Percentiles rank a stretch among this genome's conserved stretches.
These are phyloP conservation scores for Peromyscus polionotus DNA, from an alignment of 2,113 vertebrate genomes.

Conservation along the genomic window DNA sequence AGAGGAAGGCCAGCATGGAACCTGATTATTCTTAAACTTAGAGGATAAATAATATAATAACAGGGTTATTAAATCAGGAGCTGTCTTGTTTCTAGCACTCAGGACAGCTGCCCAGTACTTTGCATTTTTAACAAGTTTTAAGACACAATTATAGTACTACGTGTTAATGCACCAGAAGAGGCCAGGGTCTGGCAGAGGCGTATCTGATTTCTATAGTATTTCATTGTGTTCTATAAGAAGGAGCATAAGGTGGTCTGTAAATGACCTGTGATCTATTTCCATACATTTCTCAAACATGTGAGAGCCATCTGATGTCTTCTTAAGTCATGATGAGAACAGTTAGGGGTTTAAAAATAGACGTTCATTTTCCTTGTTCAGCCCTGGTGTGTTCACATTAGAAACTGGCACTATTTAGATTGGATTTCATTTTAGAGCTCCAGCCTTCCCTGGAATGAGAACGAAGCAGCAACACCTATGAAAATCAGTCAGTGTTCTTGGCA, in stretches of 20 bases:
- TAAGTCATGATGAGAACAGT: slow-evolving; percentile 49
- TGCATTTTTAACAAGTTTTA: slow-evolving; percentile 1
- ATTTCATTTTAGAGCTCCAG: slow-evolving; percentile 68
- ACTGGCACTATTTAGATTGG: slow-evolving; percentile 57
- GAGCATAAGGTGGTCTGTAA: not conserved
- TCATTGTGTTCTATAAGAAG: not conserved
- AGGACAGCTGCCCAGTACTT: not conserved
- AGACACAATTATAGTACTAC: not conserved
- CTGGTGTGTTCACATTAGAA: slow-evolving; percentile 55
- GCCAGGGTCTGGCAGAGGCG: not conserved
- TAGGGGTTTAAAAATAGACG: slow-evolving; percentile 56
- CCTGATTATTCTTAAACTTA: not conserved
- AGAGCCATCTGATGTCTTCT: slow-evolving; percentile 32
- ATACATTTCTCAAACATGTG: not conserved
- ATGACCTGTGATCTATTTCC: slow-evolving; percentile 39
- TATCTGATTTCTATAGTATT: not conserved
- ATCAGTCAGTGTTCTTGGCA: not conserved
- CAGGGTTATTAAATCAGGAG: not conserved
- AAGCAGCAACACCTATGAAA: slow-evolving; percentile 45
- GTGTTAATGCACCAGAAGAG: not conserved
- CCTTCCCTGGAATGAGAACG: not conserved
- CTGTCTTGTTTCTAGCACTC: not conserved
- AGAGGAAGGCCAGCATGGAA: not conserved
- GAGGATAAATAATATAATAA: not conserved
- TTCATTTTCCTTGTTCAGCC: slow-evolving; percentile 44